phyloP scores from a whole-genome alignment of 2,113 vertebrate genomes.

The Rhineura floridana region DNA sequence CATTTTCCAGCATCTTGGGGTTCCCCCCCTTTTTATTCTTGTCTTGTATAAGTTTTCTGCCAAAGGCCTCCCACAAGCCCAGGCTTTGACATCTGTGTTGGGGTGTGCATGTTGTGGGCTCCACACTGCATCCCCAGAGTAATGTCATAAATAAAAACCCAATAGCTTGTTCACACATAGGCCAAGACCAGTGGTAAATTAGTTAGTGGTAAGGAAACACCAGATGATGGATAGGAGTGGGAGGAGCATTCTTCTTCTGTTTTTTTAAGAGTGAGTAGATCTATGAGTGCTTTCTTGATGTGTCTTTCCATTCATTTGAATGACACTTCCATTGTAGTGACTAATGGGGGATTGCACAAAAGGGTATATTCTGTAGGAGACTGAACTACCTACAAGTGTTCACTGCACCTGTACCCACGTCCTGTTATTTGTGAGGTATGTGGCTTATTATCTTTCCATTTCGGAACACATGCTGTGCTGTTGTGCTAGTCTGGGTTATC shows the following conservation, averaged over 20 bases:
- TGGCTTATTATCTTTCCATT: neutral
- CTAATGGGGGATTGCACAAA: neutral
- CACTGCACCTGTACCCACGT: slow-evolving; percentile 6
- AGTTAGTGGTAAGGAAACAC: neutral
- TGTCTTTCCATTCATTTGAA: neutral
- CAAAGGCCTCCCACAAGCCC: no score
- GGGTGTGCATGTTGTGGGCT: no score
- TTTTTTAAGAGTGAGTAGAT: neutral
- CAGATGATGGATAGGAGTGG: neutral
- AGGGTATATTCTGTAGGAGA: neutral
- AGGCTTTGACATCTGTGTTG: no score
- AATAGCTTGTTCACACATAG: neutral
- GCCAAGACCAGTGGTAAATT: neutral
- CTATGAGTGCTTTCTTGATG: neutral
- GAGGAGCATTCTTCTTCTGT: neutral
- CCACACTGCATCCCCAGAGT: neutral
- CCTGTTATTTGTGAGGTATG: slow-evolving; percentile 46
- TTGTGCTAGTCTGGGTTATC: neutral
- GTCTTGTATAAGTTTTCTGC: no score
- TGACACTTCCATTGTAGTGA: neutral
- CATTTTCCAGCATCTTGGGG: no score
- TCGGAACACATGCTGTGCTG: neutral
- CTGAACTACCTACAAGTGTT: neutral
- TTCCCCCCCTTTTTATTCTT: no score
- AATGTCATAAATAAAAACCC: neutral